Evolutionary conservation across 2,797 vertebrate species (phyloP).

Genomic region (Remorina albescens): DNA sequence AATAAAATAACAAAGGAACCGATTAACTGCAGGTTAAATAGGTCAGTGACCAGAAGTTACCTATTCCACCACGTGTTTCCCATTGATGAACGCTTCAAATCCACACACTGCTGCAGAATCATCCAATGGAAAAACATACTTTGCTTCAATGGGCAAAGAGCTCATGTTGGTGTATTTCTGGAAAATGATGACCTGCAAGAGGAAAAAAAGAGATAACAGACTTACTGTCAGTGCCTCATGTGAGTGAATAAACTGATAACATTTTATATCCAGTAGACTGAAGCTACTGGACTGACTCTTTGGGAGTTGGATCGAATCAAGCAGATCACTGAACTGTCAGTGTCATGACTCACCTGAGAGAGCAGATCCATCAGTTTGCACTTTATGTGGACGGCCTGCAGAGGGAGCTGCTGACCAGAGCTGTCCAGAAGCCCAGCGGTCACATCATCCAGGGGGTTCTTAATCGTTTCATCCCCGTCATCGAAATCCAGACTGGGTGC

Average conservation of each 20-base stretch:
- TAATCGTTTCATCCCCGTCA: conserved; percentile 40
- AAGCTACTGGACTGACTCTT: no score
- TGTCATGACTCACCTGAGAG: conserved; percentile 79
- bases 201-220: neutral
- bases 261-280: neutral
- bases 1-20: neutral
- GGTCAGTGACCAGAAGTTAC: conserved; percentile 66
- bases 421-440: conserved; percentile 84
- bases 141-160: conserved; percentile 87
- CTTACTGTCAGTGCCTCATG: neutral
- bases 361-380: conserved; percentile 89
- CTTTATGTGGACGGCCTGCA: conserved; percentile 86
- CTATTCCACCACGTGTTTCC: conserved; percentile 91
- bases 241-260: neutral
- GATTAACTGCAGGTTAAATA: neutral
- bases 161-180: conserved; percentile 89
- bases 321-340: neutral
- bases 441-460: conserved; percentile 68
- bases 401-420: conserved; percentile 86
- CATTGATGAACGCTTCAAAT: conserved; percentile 94
- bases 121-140: conserved; percentile 92
- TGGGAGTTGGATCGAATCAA: neutral
- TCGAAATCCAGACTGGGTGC: conserved; percentile 45
- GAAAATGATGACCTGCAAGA: conserved; percentile 88
- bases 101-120: conserved; percentile 91